phyloP scores from a whole-genome alignment of 2,113 vertebrate species.

The Tachysurus fulvidraco region DNA sequence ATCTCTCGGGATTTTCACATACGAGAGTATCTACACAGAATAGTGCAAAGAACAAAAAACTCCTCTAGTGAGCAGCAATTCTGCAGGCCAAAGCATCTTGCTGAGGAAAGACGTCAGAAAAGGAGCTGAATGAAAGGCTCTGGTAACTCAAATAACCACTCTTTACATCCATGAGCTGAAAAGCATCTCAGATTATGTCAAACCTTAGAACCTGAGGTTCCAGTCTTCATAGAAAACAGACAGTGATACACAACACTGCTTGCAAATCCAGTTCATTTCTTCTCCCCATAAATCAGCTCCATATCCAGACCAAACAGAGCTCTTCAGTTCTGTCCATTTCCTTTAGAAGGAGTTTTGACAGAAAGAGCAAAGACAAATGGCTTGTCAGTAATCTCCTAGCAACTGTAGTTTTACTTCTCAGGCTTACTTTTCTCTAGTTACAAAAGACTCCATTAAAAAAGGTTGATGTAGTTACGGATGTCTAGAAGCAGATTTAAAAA shows the following conservation, averaged over 20 bases:
- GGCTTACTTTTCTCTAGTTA: not conserved
- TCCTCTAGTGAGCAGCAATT: not conserved
- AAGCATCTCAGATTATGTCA: not conserved
- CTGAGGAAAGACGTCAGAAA: not conserved
- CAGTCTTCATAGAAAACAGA: not conserved
- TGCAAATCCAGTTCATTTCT: not conserved
- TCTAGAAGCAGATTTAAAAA: not conserved
- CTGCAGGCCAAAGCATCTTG: not conserved
- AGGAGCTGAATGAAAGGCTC: not conserved
- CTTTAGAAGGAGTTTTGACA: not conserved
- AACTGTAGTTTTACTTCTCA: not conserved
- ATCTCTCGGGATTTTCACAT: not conserved
- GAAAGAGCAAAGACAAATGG: not conserved
- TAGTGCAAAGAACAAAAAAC: not conserved
- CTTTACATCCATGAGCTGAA: not conserved
- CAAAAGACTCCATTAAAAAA: conserved; percentile 1
- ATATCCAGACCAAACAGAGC: not conserved
- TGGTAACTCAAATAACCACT: not conserved
- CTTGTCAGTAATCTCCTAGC: not conserved
- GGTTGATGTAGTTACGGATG: not conserved
- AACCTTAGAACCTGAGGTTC: not conserved
- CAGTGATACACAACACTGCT: not conserved
- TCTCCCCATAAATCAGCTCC: not conserved
- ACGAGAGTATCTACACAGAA: not conserved
- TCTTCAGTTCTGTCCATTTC: not conserved